Percentiles rank a stretch among this genome's conserved stretches.
Conservation (phyloP, 1,140 invertebrate genomes). For the Leptopilina clavipes region DNA sequence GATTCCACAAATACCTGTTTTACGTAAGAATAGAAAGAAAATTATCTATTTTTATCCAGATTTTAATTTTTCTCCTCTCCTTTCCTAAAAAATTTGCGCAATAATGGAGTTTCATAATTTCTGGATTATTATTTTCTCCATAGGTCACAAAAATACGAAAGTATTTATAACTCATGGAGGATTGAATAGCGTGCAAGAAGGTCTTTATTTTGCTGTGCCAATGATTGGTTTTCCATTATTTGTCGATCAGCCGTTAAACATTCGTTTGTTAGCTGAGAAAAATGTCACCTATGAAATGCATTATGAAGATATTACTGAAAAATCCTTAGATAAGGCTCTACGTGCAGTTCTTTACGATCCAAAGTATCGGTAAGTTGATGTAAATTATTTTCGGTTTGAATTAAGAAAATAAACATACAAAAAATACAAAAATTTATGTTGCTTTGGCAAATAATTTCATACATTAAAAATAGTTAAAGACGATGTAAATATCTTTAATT, state of each 20-base stretch:
- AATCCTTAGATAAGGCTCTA: constrained; percentile 45
- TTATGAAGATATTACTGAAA: constrained; percentile 44
- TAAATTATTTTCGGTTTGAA: too few species aligned
- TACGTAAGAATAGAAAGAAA: constrained; percentile 68
- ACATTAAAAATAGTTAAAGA: too few species aligned
- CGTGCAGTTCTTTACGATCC: constrained; percentile 47
- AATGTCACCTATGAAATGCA: constrained; percentile 45
- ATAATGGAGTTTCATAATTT: too few species aligned
- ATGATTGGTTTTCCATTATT: constrained; percentile 68
- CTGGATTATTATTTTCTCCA: too few species aligned
- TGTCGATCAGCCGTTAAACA: constrained; percentile 49
- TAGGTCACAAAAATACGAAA: constrained; percentile 64
- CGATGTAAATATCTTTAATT: too few species aligned
- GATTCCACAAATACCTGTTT: constrained; percentile 79
- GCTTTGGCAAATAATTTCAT: too few species aligned
- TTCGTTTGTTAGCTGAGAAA: constrained; percentile 31
- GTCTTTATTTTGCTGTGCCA: constrained; percentile 67
- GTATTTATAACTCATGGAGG: constrained; percentile 74
- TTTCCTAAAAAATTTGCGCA: too few species aligned
- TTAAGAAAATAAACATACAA: not conserved
- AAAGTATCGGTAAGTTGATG: constrained; percentile 43
- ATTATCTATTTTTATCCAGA: not conserved
- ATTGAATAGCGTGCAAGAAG: constrained; percentile 68
- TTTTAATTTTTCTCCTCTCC: too few species aligned
- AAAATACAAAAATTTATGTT: not conserved